phyloP scores from a whole-genome alignment of 1,140 invertebrate species.

The Lepidurus packardi region DNA sequence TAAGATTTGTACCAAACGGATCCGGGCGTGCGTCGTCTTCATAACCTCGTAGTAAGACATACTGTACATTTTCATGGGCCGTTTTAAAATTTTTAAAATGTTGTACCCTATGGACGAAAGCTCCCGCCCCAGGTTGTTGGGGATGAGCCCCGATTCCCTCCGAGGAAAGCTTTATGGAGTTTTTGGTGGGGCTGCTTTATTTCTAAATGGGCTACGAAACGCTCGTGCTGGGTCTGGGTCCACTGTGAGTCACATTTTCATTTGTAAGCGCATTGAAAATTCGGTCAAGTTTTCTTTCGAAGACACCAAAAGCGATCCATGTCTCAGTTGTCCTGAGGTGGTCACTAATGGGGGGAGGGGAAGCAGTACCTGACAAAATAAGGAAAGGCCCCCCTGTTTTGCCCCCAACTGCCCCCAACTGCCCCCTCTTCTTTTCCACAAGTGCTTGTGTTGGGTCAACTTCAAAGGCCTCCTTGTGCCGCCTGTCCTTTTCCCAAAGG shows the following conservation, averaged over 20 bases:
- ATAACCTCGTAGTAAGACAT: too few relatives aligned
- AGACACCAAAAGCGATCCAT: not conserved
- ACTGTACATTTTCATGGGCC: too few relatives aligned
- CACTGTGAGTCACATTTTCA: conserved; percentile 4
- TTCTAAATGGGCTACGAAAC: not conserved
- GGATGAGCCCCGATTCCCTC: too few relatives aligned
- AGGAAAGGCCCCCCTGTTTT: conserved; percentile 6
- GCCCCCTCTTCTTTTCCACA: not conserved
- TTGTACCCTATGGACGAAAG: too few relatives aligned
- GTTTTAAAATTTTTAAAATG: too few relatives aligned
- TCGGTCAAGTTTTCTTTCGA: conserved; percentile 9
- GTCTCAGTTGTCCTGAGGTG: not conserved
- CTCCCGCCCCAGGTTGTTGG: too few relatives aligned
- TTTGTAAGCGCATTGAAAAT: conserved; percentile 17
- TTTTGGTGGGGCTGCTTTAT: not conserved
- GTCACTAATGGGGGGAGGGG: not conserved
- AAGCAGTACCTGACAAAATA: not conserved
- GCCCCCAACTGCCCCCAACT: not conserved
- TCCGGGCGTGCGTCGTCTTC: too few relatives aligned
- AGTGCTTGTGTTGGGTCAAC: conserved; percentile 21
- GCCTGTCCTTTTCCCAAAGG: not conserved
- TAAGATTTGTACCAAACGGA: too few relatives aligned
- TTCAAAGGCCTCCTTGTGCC: conserved; percentile 1
- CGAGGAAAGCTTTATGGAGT: not conserved
- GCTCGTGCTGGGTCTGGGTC: not conserved